phyloP scores from a whole-genome alignment of 1,140 invertebrate species.

The Dysdera silvatica region DNA sequence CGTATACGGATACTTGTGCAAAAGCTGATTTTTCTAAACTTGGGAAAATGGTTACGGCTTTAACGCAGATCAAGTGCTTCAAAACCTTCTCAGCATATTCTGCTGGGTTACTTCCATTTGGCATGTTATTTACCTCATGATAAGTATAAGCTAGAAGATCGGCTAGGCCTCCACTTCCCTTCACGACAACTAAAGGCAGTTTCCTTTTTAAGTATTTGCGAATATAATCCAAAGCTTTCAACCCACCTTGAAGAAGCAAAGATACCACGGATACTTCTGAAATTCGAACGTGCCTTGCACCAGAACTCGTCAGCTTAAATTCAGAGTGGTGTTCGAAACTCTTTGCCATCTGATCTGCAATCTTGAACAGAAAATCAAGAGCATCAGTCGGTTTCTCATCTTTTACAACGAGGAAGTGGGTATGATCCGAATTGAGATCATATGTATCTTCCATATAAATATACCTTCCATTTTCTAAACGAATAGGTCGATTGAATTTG shows the following conservation, averaged over 20 bases:
- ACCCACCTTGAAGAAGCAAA: constrained; percentile 44
- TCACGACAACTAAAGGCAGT: constrained; percentile 44
- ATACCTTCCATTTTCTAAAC: background rate
- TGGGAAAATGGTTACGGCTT: constrained; percentile 38
- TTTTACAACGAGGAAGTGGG: constrained; percentile 6
- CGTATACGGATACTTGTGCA: constrained; percentile 28
- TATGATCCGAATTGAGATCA: background rate
- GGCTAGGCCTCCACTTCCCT: constrained; percentile 44
- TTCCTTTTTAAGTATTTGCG: constrained; percentile 41
- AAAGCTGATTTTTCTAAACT: constrained; percentile 22
- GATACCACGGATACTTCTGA: constrained; percentile 41
- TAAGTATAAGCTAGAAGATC: constrained; percentile 44
- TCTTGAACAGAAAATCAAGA: background rate
- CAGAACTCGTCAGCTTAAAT: no score
- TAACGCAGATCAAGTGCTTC: constrained; percentile 42
- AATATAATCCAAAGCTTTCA: constrained; percentile 40
- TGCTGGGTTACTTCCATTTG: constrained; percentile 29
- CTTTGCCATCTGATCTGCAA: background rate
- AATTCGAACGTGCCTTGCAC: constrained; percentile 5
- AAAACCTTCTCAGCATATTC: constrained; percentile 41
- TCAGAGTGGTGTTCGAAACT: background rate
- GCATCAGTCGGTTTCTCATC: background rate
- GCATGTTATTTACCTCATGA: constrained; percentile 41
- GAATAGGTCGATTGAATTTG: no score
- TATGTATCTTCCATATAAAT: background rate